Conservation (phyloP, 2,797 vertebrate species). For the Decapterus maruadsi region DNA sequence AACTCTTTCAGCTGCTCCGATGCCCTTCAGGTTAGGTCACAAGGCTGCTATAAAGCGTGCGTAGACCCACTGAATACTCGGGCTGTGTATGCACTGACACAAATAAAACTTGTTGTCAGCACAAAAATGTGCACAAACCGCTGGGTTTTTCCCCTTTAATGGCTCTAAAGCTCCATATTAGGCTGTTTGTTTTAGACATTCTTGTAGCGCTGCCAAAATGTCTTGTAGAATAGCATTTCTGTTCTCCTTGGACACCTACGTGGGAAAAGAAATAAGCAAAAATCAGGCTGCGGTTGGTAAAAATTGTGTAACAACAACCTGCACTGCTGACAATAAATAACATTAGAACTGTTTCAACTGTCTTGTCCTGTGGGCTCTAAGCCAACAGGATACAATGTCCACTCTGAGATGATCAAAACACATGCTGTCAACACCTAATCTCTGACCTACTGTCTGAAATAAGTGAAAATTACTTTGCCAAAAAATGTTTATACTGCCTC, state of each 20-base stretch:
- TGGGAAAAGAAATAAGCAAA: slow-evolving; percentile 44
- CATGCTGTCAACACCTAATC: slow-evolving; percentile 36
- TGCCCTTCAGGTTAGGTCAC: slow-evolving; percentile 48
- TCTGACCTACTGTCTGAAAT: slow-evolving; percentile 22
- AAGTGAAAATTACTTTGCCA: slow-evolving; percentile 18
- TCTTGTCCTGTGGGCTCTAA: background rate
- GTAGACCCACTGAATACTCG: slow-evolving; percentile 21
- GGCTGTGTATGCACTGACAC: slow-evolving; percentile 34
- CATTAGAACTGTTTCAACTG: background rate
- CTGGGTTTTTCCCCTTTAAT: background rate
- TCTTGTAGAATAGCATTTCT: slow-evolving; percentile 88
- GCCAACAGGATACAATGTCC: slow-evolving; percentile 9
- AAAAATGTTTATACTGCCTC: background rate
- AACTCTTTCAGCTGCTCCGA: slow-evolving; percentile 37
- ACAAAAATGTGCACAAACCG: slow-evolving; percentile 2
- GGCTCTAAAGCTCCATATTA: slow-evolving; percentile 18
- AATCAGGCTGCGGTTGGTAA: slow-evolving; percentile 13
- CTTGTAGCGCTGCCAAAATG: slow-evolving; percentile 86
- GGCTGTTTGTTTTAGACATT: slow-evolving; percentile 77
- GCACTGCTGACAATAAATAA: background rate
- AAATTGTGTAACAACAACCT: background rate
- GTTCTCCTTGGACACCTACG: slow-evolving; percentile 94
- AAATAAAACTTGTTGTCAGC: slow-evolving; percentile 44
- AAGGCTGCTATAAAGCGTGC: slow-evolving; percentile 15
- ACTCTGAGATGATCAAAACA: slow-evolving; percentile 29